A percentile compares a stretch with the other conserved stretches of the same genome.
These are phyloP conservation scores for Adrianichthys oophorus DNA, from an alignment of 2,797 vertebrate species.

Conservation along the genomic window DNA sequence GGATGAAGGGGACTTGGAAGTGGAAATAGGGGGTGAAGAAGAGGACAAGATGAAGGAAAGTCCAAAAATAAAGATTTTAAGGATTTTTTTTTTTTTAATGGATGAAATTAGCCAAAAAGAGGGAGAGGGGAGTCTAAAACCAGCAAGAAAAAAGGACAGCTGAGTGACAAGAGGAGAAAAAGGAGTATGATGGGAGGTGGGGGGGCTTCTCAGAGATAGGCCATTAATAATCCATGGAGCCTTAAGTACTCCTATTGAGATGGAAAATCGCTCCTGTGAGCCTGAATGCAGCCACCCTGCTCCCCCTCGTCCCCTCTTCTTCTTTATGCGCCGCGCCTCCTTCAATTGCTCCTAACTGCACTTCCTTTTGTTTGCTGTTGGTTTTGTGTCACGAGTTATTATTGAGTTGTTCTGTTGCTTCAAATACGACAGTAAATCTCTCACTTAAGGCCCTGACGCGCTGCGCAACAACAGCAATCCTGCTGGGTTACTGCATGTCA, in stretches of 20 bases:
- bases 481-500: slow-evolving; percentile 17
- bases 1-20: slow-evolving; percentile 23
- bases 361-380: slow-evolving; percentile 19
- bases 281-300: slow-evolving; percentile 36
- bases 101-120: slow-evolving; percentile 6
- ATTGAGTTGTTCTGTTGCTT: slow-evolving; percentile 18
- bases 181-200: slow-evolving; percentile 4
- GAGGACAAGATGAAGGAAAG: background rate
- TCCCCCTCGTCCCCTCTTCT: slow-evolving; percentile 23
- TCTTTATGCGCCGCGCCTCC: background rate
- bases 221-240: slow-evolving; percentile 77
- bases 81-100: background rate
- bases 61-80: slow-evolving; percentile 1
- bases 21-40: slow-evolving; percentile 12
- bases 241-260: slow-evolving; percentile 69
- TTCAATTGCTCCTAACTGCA: background rate
- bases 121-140: slow-evolving; percentile 10
- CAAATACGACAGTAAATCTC: slow-evolving; percentile 28
- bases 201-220: slow-evolving; percentile 49
- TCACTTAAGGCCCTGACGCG: slow-evolving; percentile 10
- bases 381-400: slow-evolving; percentile 17
- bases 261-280: slow-evolving; percentile 61
- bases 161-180: slow-evolving; percentile 34
- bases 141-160: slow-evolving; percentile 5
- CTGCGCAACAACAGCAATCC: slow-evolving; percentile 23